Conservation (phyloP, 2,113 vertebrate genomes). For the Maccullochella peelii region DNA sequence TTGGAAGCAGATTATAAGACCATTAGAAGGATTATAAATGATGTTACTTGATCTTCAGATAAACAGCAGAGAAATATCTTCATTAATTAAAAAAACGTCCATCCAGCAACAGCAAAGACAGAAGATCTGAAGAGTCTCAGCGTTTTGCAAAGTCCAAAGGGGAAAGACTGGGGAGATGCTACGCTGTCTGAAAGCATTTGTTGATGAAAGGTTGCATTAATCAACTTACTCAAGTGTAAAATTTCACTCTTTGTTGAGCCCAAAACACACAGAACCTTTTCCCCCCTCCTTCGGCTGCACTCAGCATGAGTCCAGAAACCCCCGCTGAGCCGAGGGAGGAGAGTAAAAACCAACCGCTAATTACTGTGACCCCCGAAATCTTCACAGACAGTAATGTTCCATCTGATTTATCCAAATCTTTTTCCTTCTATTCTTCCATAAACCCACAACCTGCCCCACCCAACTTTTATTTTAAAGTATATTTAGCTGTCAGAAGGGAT, state of each 20-base stretch:
- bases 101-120: not conserved
- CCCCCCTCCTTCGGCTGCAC: not conserved
- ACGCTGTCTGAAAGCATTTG: slow-evolving; percentile 31
- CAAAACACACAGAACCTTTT: slow-evolving; percentile 34
- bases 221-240: slow-evolving; percentile 57
- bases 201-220: slow-evolving; percentile 42
- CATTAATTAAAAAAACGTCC: not conserved
- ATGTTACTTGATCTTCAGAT: not conserved
- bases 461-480: not conserved
- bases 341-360: slow-evolving; percentile 43
- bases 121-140: not conserved
- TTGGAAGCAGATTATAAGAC: not conserved
- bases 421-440: not conserved
- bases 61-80: not conserved
- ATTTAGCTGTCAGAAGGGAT: not conserved
- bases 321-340: slow-evolving; percentile 20
- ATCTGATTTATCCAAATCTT: slow-evolving; percentile 19
- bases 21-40: not conserved
- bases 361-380: slow-evolving; percentile 51
- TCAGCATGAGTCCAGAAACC: slow-evolving; percentile 14
- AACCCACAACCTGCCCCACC: not conserved
- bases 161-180: not conserved
- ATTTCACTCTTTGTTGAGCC: slow-evolving; percentile 46
- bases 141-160: not conserved
- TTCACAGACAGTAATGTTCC: slow-evolving; percentile 27